Evolutionary conservation across 2,797 vertebrate species (phyloP), one percentile per base, ranked within the genome.

Genomic region (Corythornis leucogaster): DNA sequence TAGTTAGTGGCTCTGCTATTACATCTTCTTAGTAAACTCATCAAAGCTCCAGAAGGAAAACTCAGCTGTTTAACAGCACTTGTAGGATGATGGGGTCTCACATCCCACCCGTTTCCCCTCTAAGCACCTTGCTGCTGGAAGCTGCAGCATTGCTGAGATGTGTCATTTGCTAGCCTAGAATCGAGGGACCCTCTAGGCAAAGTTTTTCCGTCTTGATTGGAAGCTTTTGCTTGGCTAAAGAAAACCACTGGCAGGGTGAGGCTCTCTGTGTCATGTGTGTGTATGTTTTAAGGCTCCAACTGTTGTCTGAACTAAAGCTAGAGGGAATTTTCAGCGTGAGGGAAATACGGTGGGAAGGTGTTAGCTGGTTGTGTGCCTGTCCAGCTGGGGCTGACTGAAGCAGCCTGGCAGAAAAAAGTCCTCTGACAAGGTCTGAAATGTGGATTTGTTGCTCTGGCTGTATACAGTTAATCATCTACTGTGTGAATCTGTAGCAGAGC

Each of bases 271-370:
- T 35, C 57, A 54, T 1, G 1, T 57, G 18, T 25, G 21, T 43
- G 10, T 24, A 31, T 80, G 61, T 54, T 86, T 75, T 84, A 59
- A 54, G 28, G 30, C 25, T 87, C 77, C 87, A 68, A 38, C 46
- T 70, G 14, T 26, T 64, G 43, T 63, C 73, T 70, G 88, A 80
- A 70, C n/a, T 18, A 19, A 22, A 85, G 59, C 35, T 8, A 66
- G 21, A 42, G 70, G 51, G 33, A 57, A 50, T 78, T 61, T 67
- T 66, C 50, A 38, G 6, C 69, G 33, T 45, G 51, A 58, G 46
- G 55, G 69, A 69, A 73, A n/a, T 73, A 25, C 0, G 1, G 58
- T 10, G 22, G 15, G 55, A 30, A 62, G 73, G 43, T 0, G 0
- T 38, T 64, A 2, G 4, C 54, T 1, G 15, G 64, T 70, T 38